Conservation (phyloP, 2,888 invertebrate species). For the Apamea crenata region DNA sequence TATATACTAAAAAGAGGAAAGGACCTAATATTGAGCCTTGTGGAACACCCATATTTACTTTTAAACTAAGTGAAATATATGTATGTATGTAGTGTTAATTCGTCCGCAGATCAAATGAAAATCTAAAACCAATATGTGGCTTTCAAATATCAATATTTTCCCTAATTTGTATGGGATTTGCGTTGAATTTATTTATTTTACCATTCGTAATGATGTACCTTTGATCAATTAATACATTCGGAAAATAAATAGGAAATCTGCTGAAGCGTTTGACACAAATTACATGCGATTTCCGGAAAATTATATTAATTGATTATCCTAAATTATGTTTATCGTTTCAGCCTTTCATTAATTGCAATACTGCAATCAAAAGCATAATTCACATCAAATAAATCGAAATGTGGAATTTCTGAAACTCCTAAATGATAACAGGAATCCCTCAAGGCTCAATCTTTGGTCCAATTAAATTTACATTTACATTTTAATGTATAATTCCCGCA, state of each 20-base stretch:
- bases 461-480: constrained; percentile 21
- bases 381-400: background rate
- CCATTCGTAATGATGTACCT: background rate
- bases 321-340: background rate
- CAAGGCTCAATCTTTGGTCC: background rate
- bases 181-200: constrained; percentile 12
- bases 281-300: background rate
- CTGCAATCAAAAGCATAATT: background rate
- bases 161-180: constrained; percentile 12
- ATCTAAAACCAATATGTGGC: constrained; percentile 10
- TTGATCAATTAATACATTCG: constrained; percentile 19
- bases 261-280: constrained; percentile 22
- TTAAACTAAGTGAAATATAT: too few species aligned
- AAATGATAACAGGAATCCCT: background rate
- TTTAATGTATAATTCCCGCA: constrained; percentile 13
- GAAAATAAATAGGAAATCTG: constrained; percentile 7
- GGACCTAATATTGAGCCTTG: too few species aligned
- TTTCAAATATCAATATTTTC: constrained; percentile 10
- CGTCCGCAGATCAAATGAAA: constrained; percentile 3
- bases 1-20: too few species aligned
- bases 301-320: background rate
- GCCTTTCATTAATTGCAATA: background rate
- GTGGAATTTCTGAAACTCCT: background rate
- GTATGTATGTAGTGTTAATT: too few species aligned
- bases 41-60: too few species aligned